A percentile compares a stretch with the other conserved stretches of the same genome.
Conservation (phyloP, 2,113 vertebrate species). For the Piaya cayana region DNA sequence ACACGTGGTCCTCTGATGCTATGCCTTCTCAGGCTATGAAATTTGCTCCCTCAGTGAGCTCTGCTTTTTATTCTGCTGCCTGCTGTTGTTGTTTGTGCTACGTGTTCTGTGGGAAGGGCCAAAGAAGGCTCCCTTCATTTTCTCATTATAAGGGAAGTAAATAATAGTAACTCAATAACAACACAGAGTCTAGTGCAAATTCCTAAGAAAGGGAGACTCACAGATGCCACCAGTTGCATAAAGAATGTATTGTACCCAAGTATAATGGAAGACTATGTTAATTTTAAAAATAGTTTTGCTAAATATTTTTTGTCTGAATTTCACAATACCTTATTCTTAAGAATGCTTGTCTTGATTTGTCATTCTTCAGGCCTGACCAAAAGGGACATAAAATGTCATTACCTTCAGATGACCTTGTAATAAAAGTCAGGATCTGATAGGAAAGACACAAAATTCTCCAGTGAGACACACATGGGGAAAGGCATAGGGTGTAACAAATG, state of each 20-base stretch:
- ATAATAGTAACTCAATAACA: background rate
- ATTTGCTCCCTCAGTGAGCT: background rate
- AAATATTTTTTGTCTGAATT: background rate
- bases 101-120: background rate
- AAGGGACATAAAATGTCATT: background rate
- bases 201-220: background rate
- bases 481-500: background rate
- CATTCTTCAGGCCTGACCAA: background rate
- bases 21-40: background rate
- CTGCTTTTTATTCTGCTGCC: background rate
- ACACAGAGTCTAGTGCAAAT: background rate
- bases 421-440: background rate
- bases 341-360: background rate
- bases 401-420: background rate
- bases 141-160: background rate
- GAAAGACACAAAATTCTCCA: background rate
- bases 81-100: background rate
- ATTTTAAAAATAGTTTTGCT: background rate
- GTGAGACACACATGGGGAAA: background rate
- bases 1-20: fast-evolving
- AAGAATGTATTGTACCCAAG: background rate
- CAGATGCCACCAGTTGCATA: background rate
- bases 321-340: background rate
- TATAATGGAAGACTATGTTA: background rate
- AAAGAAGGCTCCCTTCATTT: background rate